A percentile compares a stretch with the other conserved stretches of the same genome.
phyloP scores from a whole-genome alignment of 2,888 invertebrate genomes.

The Dicycla oo region DNA sequence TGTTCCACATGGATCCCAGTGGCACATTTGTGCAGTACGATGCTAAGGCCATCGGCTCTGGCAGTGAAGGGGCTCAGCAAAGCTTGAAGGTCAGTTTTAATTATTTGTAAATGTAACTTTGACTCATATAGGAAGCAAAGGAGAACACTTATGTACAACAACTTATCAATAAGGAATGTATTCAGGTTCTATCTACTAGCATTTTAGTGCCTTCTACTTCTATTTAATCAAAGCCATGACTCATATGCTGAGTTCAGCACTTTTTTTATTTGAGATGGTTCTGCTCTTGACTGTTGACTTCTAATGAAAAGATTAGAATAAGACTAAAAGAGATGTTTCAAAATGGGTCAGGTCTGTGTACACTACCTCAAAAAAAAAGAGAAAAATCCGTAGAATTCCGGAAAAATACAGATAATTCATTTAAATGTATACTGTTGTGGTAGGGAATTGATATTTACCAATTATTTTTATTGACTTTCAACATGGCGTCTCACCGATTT shows the following conservation, averaged over 20 bases:
- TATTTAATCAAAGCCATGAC: background rate
- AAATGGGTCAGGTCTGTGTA: too few species aligned
- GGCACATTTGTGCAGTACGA: conserved; percentile 99
- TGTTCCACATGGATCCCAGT: conserved; percentile 99
- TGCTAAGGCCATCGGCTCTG: conserved; percentile 99
- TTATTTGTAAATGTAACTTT: conserved; percentile 2
- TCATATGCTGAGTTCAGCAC: background rate
- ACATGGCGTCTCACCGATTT: too few species aligned
- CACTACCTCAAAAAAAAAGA: too few species aligned
- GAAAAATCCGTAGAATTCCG: too few species aligned
- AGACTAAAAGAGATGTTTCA: too few species aligned
- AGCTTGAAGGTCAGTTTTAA: conserved; percentile 91
- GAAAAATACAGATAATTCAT: too few species aligned
- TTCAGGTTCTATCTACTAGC: background rate
- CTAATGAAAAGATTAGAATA: too few species aligned
- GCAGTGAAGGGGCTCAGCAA: conserved; percentile 99
- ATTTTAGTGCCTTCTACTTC: background rate
- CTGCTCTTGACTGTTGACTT: too few species aligned
- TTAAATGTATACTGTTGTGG: too few species aligned
- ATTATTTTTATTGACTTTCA: too few species aligned
- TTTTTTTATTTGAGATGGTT: too few species aligned
- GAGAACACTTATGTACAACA: background rate
- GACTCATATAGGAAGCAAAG: background rate
- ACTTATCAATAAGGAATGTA: background rate
- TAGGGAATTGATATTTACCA: too few species aligned